phyloP scores from a whole-genome alignment of 2,113 vertebrate genomes.

The Xiphophorus couchianus region DNA sequence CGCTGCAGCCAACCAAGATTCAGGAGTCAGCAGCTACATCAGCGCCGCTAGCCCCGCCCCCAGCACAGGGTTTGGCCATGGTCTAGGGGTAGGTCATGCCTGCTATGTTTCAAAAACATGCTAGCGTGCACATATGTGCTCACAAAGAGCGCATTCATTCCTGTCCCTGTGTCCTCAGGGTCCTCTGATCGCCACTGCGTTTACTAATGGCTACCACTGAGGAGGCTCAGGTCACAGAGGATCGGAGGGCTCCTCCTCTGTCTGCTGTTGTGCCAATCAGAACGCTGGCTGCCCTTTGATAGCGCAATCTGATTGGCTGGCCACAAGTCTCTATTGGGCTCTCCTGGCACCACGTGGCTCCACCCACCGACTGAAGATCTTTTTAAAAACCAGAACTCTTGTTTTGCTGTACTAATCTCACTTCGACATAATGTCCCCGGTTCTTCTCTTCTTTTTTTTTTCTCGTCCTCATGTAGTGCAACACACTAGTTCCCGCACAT shows the following conservation, averaged over 20 bases:
- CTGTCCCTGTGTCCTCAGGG: conserved; percentile 77
- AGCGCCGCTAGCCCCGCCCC: conserved; percentile 82
- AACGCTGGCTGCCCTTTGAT: conserved; percentile 72
- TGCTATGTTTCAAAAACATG: background rate
- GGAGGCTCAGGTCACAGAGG: conserved; percentile 65
- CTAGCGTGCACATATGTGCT: conserved; percentile 20
- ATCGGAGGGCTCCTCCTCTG: conserved; percentile 55
- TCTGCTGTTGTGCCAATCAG: conserved; percentile 76
- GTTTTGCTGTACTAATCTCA: conserved; percentile 87
- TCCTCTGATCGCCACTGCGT: conserved; percentile 97
- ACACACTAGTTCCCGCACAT: conserved; percentile 47
- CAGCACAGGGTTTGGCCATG: conserved; percentile 87
- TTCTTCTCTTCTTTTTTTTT: conserved; percentile 48
- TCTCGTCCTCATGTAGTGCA: conserved; percentile 59
- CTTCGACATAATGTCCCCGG: conserved; percentile 65
- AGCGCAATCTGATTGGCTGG: conserved; percentile 83
- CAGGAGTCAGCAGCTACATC: conserved; percentile 81
- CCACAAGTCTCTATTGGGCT: conserved; percentile 70
- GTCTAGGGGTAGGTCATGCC: conserved; percentile 87
- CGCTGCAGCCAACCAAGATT: conserved; percentile 83
- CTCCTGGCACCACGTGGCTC: conserved; percentile 73
- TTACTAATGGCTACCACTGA: conserved; percentile 99
- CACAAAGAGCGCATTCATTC: conserved; percentile 10
- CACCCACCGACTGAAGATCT: conserved; percentile 86
- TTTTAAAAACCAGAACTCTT: conserved; percentile 75